Evolutionary conservation across 2,797 vertebrate genomes (phyloP).

Genomic region (Oreortyx pictus): DNA sequence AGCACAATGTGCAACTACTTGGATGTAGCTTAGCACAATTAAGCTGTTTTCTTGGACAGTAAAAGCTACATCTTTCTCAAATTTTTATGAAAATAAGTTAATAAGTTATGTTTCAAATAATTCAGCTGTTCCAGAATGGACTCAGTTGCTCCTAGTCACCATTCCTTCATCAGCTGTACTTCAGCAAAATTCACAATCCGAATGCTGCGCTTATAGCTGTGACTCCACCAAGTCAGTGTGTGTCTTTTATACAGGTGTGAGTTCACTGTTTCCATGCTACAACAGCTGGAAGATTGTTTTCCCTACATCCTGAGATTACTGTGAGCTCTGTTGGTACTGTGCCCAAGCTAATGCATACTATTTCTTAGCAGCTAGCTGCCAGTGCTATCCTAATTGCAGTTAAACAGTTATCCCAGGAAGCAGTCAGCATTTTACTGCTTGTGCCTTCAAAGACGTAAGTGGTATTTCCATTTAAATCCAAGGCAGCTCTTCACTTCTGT

Average conservation of each 20-base stretch:
- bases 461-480: background rate
- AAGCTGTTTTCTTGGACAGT: background rate
- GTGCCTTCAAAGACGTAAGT: background rate
- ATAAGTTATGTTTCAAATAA: background rate
- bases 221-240: background rate
- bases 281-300: conserved; percentile 7
- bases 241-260: background rate
- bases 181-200: background rate
- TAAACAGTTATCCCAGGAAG: background rate
- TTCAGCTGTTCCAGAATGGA: background rate
- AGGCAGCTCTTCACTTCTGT: background rate
- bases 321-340: background rate
- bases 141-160: background rate
- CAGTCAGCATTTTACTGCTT: background rate
- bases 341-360: background rate
- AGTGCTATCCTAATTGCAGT: background rate
- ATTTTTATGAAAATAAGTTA: background rate
- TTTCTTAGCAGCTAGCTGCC: conserved; percentile 24
- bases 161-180: background rate
- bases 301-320: background rate
- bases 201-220: background rate
- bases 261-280: background rate
- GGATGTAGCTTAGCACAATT: background rate
- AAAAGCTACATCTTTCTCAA: background rate
- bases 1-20: background rate